These are phyloP conservation scores for Pogonognathellus flavescens DNA, from an alignment of 1,140 invertebrate genomes.

Conservation along the genomic window DNA sequence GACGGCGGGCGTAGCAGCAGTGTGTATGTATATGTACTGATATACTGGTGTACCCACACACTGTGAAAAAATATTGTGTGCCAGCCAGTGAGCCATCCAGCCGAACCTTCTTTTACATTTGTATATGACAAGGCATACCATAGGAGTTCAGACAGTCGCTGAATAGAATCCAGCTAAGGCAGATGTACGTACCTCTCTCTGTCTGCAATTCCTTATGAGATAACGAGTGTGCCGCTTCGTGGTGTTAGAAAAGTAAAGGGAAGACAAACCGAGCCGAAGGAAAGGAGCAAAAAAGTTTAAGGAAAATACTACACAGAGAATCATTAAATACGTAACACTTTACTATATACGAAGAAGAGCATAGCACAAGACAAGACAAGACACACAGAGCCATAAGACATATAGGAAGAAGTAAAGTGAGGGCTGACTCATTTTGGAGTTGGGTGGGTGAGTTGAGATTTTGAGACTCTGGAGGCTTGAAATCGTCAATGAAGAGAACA, in stretches of 20 bases:
- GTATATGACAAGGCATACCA: neutral
- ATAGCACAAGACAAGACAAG: neutral
- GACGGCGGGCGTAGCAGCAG: neutral
- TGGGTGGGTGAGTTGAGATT: conserved; percentile 43
- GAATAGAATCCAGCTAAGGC: conserved; percentile 37
- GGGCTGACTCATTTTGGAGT: conserved; percentile 26
- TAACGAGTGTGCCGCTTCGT: neutral
- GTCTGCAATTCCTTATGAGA: conserved; percentile 9
- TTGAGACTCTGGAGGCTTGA: neutral
- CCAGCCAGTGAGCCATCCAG: conserved; percentile 11
- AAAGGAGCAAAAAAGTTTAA: conserved; percentile 34
- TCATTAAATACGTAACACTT: neutral
- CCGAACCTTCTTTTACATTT: conserved; percentile 30
- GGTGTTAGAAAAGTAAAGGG: neutral
- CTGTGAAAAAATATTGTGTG: conserved; percentile 13
- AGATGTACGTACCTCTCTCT: conserved; percentile 42
- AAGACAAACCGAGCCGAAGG: conserved; percentile 10
- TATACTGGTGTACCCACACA: neutral
- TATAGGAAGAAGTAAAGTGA: neutral
- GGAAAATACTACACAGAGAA: neutral
- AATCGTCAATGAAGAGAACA: conserved; percentile 14
- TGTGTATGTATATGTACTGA: neutral
- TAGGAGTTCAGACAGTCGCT: conserved; percentile 15
- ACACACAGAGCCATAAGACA: neutral
- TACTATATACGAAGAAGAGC: neutral